Evolutionary conservation across 2,113 vertebrate species (phyloP), one percentile per base, ranked within the genome.

Genomic region (Candoia aspera): DNA sequence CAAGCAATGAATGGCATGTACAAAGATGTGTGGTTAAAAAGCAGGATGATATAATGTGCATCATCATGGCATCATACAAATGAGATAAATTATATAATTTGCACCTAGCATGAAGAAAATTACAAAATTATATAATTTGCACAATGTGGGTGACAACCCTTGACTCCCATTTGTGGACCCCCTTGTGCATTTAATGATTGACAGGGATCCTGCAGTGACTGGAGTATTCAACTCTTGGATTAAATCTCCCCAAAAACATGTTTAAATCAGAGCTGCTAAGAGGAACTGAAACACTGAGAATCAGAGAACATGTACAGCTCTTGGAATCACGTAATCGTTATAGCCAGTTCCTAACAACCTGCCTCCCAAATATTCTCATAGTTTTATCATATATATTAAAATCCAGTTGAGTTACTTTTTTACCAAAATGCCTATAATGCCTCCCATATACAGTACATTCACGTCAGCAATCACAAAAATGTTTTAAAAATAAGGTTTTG

Each of bases 401-500:
- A 79, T 21, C 73, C 37, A 54, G 49, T 23, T 68, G 62, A n/a
- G 62, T 53, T 79, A 55, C 53, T 57, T 85, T 17, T 68, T 53
- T 19, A 86, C 29, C 13, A 5, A 86, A n/a, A 57, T n/a, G 1
- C 26, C 2, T 53, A n/a, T 33, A 21, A 53, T 84, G 11, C 33
- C 15, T 49, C 26, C 46, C 42, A 91, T 85, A 57, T 26, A 29
- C 46, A 21, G 42, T 26, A 29, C 46, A 21, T 42, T 55, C 55
- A 84, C 1, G 19, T 46, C 55, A 84, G 55, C 2, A 54, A 19
- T 91, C 19, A 62, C 15, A 79, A 79, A 79, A 90, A 86, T 90
- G 83, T 1, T 42, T 91, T 17, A 93, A 93, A 57, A 88, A 58
- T 23, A 49, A 60, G 90, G 86, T 89, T 64, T 84, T 0, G 55